Conservation (phyloP, 1,140 invertebrate genomes). For the Anastrepha ludens region DNA sequence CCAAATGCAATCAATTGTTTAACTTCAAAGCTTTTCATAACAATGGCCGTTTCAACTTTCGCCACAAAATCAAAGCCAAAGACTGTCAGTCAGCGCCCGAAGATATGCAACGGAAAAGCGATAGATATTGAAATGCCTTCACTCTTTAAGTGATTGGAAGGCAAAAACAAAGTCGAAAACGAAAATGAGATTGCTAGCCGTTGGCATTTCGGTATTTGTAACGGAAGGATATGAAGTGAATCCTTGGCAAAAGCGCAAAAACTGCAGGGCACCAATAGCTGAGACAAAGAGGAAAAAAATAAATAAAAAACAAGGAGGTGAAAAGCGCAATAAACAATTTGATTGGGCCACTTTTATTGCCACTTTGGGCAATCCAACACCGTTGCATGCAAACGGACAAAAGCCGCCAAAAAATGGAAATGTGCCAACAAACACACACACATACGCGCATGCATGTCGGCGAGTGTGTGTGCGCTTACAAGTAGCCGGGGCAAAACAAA, state of each 20-base stretch:
- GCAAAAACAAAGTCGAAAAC: not conserved
- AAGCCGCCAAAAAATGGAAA: slow-evolving; percentile 18
- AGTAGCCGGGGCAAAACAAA: not conserved
- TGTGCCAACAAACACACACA: slow-evolving; percentile 26
- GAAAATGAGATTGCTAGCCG: slow-evolving; percentile 31
- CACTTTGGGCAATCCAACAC: slow-evolving; percentile 50
- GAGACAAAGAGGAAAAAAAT: not conserved
- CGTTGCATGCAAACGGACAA: slow-evolving; percentile 30
- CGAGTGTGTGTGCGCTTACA: not conserved
- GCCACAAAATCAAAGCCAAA: slow-evolving; percentile 37
- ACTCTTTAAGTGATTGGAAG: slow-evolving; percentile 44
- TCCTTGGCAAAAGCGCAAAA: not conserved
- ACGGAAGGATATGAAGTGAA: slow-evolving; percentile 34
- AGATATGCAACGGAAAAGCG: not conserved
- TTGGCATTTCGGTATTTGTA: slow-evolving; percentile 46
- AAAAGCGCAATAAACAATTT: slow-evolving; percentile 52
- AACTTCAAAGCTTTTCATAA: not conserved
- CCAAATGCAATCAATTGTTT: too few species aligned
- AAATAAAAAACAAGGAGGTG: not conserved
- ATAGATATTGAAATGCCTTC: slow-evolving; percentile 30
- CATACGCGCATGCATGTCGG: not conserved
- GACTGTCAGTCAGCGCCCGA: slow-evolving; percentile 7
- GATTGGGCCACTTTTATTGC: slow-evolving; percentile 50
- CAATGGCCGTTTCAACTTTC: slow-evolving; percentile 10
- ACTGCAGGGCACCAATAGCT: not conserved